Evolutionary conservation across 1,140 invertebrate genomes (phyloP), one percentile per base, ranked within the genome.

Genomic region (Drosophila yakuba): DNA sequence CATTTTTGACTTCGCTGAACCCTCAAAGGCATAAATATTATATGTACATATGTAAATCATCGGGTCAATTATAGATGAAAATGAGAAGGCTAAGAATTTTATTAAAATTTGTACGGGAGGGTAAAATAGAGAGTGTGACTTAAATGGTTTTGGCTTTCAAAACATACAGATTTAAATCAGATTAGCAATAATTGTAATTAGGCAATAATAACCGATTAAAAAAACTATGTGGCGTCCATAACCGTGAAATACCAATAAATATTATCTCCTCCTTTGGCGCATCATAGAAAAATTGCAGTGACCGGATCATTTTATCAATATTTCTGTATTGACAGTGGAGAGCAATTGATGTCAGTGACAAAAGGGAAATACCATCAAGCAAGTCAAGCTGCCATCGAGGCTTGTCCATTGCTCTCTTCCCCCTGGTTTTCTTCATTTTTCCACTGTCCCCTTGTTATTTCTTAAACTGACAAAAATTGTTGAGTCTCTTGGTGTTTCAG

Each of bases 291-390:
- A 51, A 43, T 32, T 56, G 60, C 52, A 25, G 28, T 64, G 60
- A 47, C n/a, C 38, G 38, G 47, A 68, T 66, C 61, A 68, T 54
- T 66, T 52, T 75, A 76, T 68, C 66, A 78, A 82, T 76, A 56
- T 64, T 51, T 38, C 48, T 48, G 38, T 51, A 80, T 59, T 68
- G 56, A 56, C 54, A 59, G 50, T 38, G 54, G 48, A 41, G 47
- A 59, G 60, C 80, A 84, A 83, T 76, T 72, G 80, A 67, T 79
- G 80, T 72, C 79, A 82, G 54, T 66, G 74, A 63, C 56, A 61
- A 67, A 74, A 32, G 51, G 38, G 38, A 52, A 60, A 66, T 66
- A 73, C 64, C 74, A 88, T 76, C 62, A 68, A 69, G 81, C 62
- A 68, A 86, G 77, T 69, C 58, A 61, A 75, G 60, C 32, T 58